Base-by-base conservation (phyloP, 2,113 vertebrate genomes). In the Anolis carolinensis region DNA sequence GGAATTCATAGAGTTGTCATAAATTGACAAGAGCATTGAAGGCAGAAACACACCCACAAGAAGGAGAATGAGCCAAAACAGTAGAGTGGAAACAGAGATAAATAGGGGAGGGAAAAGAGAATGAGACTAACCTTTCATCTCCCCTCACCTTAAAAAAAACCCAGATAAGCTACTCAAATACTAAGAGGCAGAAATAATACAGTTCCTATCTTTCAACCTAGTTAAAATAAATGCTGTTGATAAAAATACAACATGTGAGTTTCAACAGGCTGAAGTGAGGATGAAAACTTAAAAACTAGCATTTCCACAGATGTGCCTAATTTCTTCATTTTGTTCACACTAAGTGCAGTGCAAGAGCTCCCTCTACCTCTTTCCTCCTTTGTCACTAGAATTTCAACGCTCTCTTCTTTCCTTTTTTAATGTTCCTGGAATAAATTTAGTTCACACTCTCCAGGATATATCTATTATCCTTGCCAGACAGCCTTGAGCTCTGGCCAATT, bases 291-390 rank as follows among this genome's bases (percentile, higher is more conserved):
- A 10, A 86, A 67, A 86, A 18, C 16, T 50, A 74, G 20, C 27
- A 50, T 81, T 86, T 81, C 52, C 48, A n/a, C 55, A 44, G 32
- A 44, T 50, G 32, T 48, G 48, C 44, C 21, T 52, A 30, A 18
- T 32, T 74, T 82, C 5, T 81, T 36, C 36, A 77, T 20, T 7
- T 32, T 7, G 36, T 0, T 0, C 48, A 74, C 5, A 52, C 34
- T 32, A 62, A 39, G 67, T 44, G 3, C 55, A 79, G 72, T n/a
- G 20, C 62, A 23, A 67, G 44, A 84, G 81, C 76, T 73, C 68
- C 81, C 68, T 67, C 73, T 76, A n/a, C n/a, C 48, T 82, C 68
- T 88, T 65, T 36, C 70, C 7, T 7, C 23, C 59, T 82, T 84
- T 50, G n/a, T 1, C 21, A 44, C 59, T 67, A 75, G 36, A 75